Evolutionary conservation across 2,888 invertebrate genomes (phyloP).

Genomic region (Zygothrica quintamaculata): DNA sequence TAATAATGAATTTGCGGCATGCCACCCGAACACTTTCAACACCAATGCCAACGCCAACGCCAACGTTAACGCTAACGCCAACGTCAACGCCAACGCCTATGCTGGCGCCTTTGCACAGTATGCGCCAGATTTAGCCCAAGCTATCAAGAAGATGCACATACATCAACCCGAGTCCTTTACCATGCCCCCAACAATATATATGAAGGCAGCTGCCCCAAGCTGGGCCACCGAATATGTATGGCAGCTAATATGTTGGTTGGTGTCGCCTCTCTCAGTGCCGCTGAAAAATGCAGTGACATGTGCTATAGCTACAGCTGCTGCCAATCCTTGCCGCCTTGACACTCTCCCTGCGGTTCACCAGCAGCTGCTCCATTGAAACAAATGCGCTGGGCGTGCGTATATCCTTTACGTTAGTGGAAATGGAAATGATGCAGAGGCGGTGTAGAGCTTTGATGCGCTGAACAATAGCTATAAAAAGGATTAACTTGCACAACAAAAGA

Average conservation of each 20-base stretch:
- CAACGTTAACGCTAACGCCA: constrained; percentile 47
- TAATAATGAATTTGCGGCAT: constrained; percentile 80
- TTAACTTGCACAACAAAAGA: constrained; percentile 79
- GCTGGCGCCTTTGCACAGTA: constrained; percentile 49
- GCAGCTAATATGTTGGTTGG: constrained; percentile 77
- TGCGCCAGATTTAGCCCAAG: constrained; percentile 70
- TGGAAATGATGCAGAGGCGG: constrained; percentile 17
- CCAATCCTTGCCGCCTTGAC: not conserved
- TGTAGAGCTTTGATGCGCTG: constrained; percentile 71
- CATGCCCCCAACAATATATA: constrained; percentile 10
- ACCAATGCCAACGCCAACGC: constrained; percentile 32
- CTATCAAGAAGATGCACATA: constrained; percentile 75
- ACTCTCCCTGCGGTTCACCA: constrained; percentile 4
- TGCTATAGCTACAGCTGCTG: constrained; percentile 67
- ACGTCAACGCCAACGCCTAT: no score
- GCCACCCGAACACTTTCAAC: constrained; percentile 73
- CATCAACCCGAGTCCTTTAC: constrained; percentile 46
- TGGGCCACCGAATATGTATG: constrained; percentile 40
- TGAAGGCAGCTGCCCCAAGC: constrained; percentile 7
- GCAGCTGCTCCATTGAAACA: constrained; percentile 58
- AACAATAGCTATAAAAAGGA: constrained; percentile 78
- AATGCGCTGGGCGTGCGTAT: constrained; percentile 65
- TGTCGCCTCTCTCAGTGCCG: constrained; percentile 71
- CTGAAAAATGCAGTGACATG: constrained; percentile 80
- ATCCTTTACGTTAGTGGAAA: no score